phyloP scores from a whole-genome alignment of 2,113 vertebrate species.

The Morone saxatilis region DNA sequence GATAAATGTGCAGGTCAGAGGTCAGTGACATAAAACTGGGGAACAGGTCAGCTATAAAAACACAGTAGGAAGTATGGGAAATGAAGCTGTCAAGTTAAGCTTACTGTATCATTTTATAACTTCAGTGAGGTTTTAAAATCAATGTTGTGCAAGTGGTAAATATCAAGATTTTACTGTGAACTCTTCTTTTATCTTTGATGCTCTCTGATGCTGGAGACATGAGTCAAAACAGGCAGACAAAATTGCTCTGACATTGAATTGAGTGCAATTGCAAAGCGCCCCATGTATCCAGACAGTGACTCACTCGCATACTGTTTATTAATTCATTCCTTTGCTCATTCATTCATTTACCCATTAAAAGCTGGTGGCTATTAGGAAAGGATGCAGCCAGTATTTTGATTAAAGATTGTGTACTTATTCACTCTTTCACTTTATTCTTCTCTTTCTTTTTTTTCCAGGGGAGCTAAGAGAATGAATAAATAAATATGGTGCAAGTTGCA shows the following conservation, averaged over 20 bases:
- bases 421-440: too few relatives aligned
- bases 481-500: not conserved
- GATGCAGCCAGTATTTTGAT: not conserved
- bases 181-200: not conserved
- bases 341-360: constrained; percentile 14
- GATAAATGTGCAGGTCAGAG: constrained; percentile 46
- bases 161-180: not conserved
- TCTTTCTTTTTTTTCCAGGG: too few relatives aligned
- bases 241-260: constrained; percentile 9
- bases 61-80: constrained; percentile 17
- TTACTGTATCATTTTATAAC: not conserved
- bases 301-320: constrained; percentile 19
- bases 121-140: not conserved
- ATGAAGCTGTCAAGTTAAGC: constrained; percentile 27
- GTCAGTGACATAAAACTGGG: constrained; percentile 1
- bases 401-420: not conserved
- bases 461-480: not conserved
- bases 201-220: not conserved
- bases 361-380: constrained; percentile 24
- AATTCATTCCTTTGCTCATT: constrained; percentile 6
- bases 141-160: not conserved
- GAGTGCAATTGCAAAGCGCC: not conserved
- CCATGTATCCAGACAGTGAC: constrained; percentile 13
- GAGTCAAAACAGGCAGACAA: constrained; percentile 7
- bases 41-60: constrained; percentile 20